Evolutionary conservation across 1,140 invertebrate genomes (phyloP).

Genomic region (Leptinotarsa undecemlineata): DNA sequence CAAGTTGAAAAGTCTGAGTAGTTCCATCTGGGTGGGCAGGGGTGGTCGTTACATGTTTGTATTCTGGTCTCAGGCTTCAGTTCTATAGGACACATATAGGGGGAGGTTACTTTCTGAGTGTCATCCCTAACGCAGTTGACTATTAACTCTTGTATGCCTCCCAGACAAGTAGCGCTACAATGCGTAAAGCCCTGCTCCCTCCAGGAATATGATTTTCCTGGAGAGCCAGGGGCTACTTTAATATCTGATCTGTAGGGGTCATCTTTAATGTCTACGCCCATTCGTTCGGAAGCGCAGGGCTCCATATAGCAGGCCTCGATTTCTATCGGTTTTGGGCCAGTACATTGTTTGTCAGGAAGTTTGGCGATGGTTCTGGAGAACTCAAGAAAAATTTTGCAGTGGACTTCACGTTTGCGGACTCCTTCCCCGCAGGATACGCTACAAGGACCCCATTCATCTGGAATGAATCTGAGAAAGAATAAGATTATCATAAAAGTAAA

Average conservation of each 20-base stretch:
- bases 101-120: slow-evolving; percentile 80
- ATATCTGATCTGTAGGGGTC: slow-evolving; percentile 55
- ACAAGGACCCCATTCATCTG: slow-evolving; percentile 84
- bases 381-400: slow-evolving; percentile 92
- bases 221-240: slow-evolving; percentile 50
- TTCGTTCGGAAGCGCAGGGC: slow-evolving; percentile 63
- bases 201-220: slow-evolving; percentile 77
- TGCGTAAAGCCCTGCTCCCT: slow-evolving; percentile 82
- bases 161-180: slow-evolving; percentile 93
- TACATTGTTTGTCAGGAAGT: slow-evolving; percentile 85
- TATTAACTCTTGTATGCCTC: slow-evolving; percentile 88
- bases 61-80: slow-evolving; percentile 85
- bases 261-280: slow-evolving; percentile 51
- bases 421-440: slow-evolving; percentile 89
- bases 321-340: slow-evolving; percentile 78
- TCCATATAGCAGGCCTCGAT: slow-evolving; percentile 77
- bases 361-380: slow-evolving; percentile 84
- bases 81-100: slow-evolving; percentile 79
- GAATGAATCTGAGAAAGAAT: slow-evolving; percentile 65
- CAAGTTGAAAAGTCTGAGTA: slow-evolving; percentile 82
- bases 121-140: slow-evolving; percentile 88
- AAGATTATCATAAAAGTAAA: too few relatives aligned
- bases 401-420: slow-evolving; percentile 74
- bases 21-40: slow-evolving; percentile 89
- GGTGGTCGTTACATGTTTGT: slow-evolving; percentile 91